A percentile compares a stretch with the other conserved stretches of the same genome.
Conservation (phyloP, 2,797 vertebrate species). For the Hippocampus kuda region DNA sequence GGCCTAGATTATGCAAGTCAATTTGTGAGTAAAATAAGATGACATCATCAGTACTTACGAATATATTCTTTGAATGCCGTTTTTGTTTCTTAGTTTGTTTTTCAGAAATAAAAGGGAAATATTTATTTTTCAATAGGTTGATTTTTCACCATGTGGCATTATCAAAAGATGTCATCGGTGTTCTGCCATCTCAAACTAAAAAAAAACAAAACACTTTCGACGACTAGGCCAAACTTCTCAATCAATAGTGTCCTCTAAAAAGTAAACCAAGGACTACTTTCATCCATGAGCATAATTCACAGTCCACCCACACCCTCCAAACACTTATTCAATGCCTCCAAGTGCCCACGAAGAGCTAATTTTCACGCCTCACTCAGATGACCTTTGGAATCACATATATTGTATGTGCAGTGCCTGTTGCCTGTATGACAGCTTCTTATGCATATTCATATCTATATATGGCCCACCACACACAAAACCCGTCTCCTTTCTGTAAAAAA, state of each 20-base stretch:
- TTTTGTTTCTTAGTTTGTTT: neutral
- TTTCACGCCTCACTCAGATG: slow-evolving; percentile 58
- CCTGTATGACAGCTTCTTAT: slow-evolving; percentile 69
- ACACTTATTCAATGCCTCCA: slow-evolving; percentile 48
- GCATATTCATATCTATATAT: slow-evolving; percentile 74
- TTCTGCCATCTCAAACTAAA: slow-evolving; percentile 22
- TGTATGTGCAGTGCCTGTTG: slow-evolving; percentile 52
- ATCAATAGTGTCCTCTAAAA: slow-evolving; percentile 58
- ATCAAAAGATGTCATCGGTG: neutral
- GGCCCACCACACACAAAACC: slow-evolving; percentile 61
- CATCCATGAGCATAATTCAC: slow-evolving; percentile 45
- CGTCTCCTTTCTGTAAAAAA: slow-evolving; percentile 52
- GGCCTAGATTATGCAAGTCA: too few relatives aligned
- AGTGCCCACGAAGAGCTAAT: slow-evolving; percentile 57
- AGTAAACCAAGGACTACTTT: slow-evolving; percentile 50
- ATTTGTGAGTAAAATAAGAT: too few relatives aligned
- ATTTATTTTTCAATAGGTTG: neutral
- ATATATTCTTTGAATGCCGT: neutral
- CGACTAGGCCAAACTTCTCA: slow-evolving; percentile 46
- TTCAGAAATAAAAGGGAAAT: neutral
- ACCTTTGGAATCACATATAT: slow-evolving; percentile 65
- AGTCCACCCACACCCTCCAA: slow-evolving; percentile 51
- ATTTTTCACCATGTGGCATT: neutral
- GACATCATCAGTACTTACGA: too few relatives aligned
- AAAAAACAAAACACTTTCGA: slow-evolving; percentile 25